Evolutionary conservation across 2,888 invertebrate species (phyloP).

Genomic region (Diarsia rubi): DNA sequence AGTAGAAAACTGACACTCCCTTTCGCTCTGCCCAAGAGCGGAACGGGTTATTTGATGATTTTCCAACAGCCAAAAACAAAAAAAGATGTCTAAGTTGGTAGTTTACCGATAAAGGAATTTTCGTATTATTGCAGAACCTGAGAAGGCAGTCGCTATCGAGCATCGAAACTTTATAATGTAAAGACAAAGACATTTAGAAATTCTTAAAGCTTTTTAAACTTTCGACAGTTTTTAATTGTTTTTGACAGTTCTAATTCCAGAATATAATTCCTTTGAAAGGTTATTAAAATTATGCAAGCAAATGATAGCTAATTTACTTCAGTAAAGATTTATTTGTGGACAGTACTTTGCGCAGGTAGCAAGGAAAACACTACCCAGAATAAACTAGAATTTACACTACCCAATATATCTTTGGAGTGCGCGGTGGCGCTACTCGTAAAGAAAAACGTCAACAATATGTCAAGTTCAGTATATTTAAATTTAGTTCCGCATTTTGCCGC

Average conservation of each 20-base stretch:
- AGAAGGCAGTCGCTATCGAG: slow-evolving; percentile 17
- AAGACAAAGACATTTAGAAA: slow-evolving; percentile 26
- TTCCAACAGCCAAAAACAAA: too few species aligned
- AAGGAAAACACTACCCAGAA: slow-evolving; percentile 22
- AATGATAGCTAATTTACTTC: slow-evolving; percentile 5
- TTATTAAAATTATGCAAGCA: slow-evolving; percentile 12
- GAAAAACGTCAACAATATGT: slow-evolving; percentile 9
- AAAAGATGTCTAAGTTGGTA: background rate
- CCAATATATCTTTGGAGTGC: slow-evolving; percentile 1
- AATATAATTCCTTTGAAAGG: slow-evolving; percentile 16
- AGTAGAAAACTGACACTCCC: too few species aligned
- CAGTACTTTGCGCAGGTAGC: background rate
- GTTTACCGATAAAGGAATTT: background rate
- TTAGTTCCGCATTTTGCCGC: slow-evolving; percentile 25
- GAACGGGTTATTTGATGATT: too few species aligned
- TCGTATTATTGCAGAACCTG: background rate
- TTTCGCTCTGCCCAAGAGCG: too few species aligned
- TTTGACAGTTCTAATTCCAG: slow-evolving; percentile 32
- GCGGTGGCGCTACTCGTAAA: background rate
- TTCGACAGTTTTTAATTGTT: slow-evolving; percentile 38
- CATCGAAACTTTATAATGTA: slow-evolving; percentile 20
- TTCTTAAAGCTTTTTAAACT: slow-evolving; percentile 29
- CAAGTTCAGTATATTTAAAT: slow-evolving; percentile 18
- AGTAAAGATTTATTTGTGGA: background rate
- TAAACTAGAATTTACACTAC: slow-evolving; percentile 6